Evolutionary conservation across 2,888 invertebrate genomes (phyloP).

Genomic region (Drosophila limbata): DNA sequence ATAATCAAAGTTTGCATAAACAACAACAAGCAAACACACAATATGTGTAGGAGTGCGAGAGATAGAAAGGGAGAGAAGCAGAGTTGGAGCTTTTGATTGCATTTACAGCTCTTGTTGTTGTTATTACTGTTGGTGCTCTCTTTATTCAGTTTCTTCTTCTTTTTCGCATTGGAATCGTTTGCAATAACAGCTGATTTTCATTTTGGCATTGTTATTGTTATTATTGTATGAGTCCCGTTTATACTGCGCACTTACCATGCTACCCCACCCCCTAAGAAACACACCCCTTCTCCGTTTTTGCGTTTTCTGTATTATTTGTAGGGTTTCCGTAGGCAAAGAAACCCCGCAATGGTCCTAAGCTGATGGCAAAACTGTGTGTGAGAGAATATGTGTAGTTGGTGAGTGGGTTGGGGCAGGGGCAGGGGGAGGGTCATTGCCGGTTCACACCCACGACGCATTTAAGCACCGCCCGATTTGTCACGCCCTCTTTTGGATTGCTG

Average conservation of each 20-base stretch:
- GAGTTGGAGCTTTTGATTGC: conserved; percentile 12
- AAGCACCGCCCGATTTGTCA: conserved; percentile 23
- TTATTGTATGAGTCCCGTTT: conserved; percentile 37
- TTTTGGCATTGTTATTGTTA: conserved; percentile 41
- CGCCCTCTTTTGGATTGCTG: conserved; percentile 28
- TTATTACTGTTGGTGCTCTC: conserved; percentile 2
- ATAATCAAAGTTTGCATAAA: conserved; percentile 31
- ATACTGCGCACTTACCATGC: conserved; percentile 64
- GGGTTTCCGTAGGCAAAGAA: conserved; percentile 63
- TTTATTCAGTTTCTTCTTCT: background rate
- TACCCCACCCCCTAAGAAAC: background rate
- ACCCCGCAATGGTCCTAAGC: conserved; percentile 58
- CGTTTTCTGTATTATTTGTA: conserved; percentile 46
- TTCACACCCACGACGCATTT: conserved; percentile 68
- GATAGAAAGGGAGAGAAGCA: conserved; percentile 2
- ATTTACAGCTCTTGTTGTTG: conserved; percentile 10
- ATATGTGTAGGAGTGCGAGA: background rate
- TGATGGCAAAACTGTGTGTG: conserved; percentile 10
- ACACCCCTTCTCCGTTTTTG: background rate
- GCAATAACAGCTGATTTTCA: conserved; percentile 50
- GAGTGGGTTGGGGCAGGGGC: background rate
- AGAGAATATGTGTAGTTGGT: background rate
- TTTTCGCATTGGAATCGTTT: background rate
- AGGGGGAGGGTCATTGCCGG: conserved; percentile 28
- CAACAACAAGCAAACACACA: conserved; percentile 18